Conservation (phyloP, 2,113 vertebrate genomes). For the Syrmaticus mikado region DNA sequence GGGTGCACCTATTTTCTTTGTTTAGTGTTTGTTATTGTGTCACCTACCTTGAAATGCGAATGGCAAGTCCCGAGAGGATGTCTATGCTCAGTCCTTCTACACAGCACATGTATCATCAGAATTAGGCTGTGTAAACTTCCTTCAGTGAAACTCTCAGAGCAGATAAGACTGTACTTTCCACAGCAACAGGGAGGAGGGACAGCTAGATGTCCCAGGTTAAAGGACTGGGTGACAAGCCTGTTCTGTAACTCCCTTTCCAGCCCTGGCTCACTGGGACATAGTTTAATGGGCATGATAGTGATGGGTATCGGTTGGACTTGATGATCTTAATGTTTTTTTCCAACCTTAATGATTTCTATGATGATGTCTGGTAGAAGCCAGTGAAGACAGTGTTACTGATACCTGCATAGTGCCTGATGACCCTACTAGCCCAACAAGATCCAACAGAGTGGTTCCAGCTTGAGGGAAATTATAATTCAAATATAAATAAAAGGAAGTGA, state of each 20-base stretch:
- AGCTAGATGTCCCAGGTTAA: neutral
- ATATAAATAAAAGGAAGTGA: neutral
- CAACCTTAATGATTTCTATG: no score
- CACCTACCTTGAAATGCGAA: neutral
- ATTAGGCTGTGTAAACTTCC: neutral
- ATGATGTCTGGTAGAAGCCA: neutral
- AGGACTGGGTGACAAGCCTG: neutral
- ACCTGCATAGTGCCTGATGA: neutral
- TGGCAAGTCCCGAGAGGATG: neutral
- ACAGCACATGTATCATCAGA: neutral
- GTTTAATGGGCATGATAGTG: no score
- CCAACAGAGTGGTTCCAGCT: neutral
- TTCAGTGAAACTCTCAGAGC: neutral
- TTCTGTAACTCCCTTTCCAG: neutral
- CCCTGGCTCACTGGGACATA: neutral
- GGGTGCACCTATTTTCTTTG: neutral
- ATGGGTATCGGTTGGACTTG: no score
- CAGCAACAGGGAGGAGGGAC: neutral
- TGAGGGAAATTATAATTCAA: neutral
- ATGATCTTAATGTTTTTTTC: no score
- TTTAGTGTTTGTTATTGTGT: neutral
- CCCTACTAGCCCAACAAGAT: neutral
- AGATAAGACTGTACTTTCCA: neutral
- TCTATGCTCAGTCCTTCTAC: neutral
- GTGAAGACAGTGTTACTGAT: neutral